Evolutionary conservation across 2,888 invertebrate species (phyloP).

Genomic region (Lycophotia porphyrea): DNA sequence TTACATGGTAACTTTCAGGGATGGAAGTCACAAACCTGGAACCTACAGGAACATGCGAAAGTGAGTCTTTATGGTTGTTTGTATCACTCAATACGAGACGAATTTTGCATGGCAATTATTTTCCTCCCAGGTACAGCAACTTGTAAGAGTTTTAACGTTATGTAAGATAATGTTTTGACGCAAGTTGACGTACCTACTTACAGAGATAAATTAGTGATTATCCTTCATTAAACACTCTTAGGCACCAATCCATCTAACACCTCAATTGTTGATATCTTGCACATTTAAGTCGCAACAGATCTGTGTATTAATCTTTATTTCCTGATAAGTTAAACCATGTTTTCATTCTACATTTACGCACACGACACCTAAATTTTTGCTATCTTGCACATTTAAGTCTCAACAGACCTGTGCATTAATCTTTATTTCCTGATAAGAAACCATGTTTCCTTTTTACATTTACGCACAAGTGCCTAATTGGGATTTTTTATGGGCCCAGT

Average conservation of each 20-base stretch:
- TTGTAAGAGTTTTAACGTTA: background rate
- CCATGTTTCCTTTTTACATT: background rate
- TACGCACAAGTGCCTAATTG: background rate
- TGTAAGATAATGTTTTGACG: slow-evolving; percentile 23
- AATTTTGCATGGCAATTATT: background rate
- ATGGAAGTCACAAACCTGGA: background rate
- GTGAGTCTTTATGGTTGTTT: background rate
- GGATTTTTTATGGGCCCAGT: slow-evolving; percentile 1
- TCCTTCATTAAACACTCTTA: slow-evolving; percentile 31
- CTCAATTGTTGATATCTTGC: slow-evolving; percentile 30
- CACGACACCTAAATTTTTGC: too few species aligned
- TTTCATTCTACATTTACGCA: background rate
- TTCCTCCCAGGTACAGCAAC: background rate
- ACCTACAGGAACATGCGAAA: background rate
- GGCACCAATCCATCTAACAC: slow-evolving; percentile 14
- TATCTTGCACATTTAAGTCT: slow-evolving; percentile 25
- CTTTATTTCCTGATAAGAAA: slow-evolving; percentile 24
- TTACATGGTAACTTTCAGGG: background rate
- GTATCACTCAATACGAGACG: background rate
- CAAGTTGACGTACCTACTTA: slow-evolving; percentile 1
- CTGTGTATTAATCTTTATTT: slow-evolving; percentile 19
- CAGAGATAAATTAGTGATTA: slow-evolving; percentile 28
- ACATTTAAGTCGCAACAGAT: slow-evolving; percentile 17
- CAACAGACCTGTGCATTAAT: slow-evolving; percentile 23
- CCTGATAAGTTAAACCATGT: slow-evolving; percentile 16